These are phyloP conservation scores for Dreissena rostriformis DNA, from an alignment of 1,140 invertebrate genomes.

Conservation along the genomic window DNA sequence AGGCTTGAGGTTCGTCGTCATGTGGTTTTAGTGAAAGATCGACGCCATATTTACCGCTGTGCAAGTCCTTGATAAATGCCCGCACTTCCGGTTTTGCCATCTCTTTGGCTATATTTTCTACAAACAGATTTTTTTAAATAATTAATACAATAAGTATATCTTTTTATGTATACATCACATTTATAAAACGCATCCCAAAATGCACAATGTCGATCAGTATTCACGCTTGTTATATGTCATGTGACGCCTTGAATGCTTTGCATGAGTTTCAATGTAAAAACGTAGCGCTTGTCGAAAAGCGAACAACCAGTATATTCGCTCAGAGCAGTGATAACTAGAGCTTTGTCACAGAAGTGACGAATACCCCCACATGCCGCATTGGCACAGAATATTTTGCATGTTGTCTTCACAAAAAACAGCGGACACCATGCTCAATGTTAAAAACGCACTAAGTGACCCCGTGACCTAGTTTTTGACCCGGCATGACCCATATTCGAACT, in stretches of 20 bases:
- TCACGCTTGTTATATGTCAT: neutral
- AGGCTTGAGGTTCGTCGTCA: conserved; percentile 35
- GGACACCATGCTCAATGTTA: no score
- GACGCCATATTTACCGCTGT: conserved; percentile 55
- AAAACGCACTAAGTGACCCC: no score
- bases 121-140: neutral
- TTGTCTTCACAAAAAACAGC: no score
- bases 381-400: no score
- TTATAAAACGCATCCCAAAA: neutral
- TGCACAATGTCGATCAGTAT: neutral
- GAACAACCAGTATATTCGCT: no score
- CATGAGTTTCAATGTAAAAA: no score
- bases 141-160: neutral
- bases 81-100: conserved; percentile 24
- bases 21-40: conserved; percentile 42
- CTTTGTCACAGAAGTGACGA: no score
- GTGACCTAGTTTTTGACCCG: no score
- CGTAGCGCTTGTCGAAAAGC: no score
- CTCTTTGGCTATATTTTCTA: conserved; percentile 46
- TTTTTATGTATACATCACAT: neutral
- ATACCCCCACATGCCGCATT: no score
- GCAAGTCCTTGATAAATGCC: conserved; percentile 50
- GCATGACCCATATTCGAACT: no score
- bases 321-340: no score
- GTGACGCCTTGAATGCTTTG: neutral